Evolutionary conservation across 2,888 invertebrate species (phyloP).

Genomic region (Dichetophora obliterata): DNA sequence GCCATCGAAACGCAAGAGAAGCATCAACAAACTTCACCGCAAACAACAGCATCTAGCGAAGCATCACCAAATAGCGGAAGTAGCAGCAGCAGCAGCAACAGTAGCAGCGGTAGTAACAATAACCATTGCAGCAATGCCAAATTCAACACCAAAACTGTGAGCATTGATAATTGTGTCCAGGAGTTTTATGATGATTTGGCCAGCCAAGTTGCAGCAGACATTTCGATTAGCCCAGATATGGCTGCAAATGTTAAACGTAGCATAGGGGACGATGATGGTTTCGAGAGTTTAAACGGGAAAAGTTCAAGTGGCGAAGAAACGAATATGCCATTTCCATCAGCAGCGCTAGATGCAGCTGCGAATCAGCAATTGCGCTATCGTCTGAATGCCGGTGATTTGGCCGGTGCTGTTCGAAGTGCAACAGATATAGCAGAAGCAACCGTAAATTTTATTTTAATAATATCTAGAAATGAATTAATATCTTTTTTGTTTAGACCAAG

Average conservation of each 20-base stretch:
- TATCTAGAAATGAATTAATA: neutral
- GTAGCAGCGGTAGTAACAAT: neutral
- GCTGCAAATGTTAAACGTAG: conserved; percentile 51
- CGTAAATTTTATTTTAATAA: conserved; percentile 3
- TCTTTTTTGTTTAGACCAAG: neutral
- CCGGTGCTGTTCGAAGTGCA: neutral
- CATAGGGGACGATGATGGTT: conserved; percentile 81
- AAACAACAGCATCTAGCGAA: conserved; percentile 46
- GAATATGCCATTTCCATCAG: conserved; percentile 44
- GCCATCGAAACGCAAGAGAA: conserved; percentile 59
- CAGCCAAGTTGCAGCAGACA: conserved; percentile 39
- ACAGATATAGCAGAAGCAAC: neutral
- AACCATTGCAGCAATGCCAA: conserved; percentile 14
- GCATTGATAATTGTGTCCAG: conserved; percentile 51
- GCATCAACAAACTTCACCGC: conserved; percentile 58
- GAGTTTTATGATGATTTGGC: conserved; percentile 55
- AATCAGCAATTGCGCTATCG: conserved; percentile 60
- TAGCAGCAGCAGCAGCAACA: conserved; percentile 28
- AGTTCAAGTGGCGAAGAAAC: conserved; percentile 77
- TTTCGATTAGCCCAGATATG: neutral
- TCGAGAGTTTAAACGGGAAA: conserved; percentile 87
- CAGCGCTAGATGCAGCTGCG: conserved; percentile 21
- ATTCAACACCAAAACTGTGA: conserved; percentile 40
- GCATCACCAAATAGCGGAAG: conserved; percentile 41
- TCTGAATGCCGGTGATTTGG: conserved; percentile 49